Conservation (phyloP, 37 sponge, comb jelly and placozoan genomes). For the Eunapius fragilis region DNA sequence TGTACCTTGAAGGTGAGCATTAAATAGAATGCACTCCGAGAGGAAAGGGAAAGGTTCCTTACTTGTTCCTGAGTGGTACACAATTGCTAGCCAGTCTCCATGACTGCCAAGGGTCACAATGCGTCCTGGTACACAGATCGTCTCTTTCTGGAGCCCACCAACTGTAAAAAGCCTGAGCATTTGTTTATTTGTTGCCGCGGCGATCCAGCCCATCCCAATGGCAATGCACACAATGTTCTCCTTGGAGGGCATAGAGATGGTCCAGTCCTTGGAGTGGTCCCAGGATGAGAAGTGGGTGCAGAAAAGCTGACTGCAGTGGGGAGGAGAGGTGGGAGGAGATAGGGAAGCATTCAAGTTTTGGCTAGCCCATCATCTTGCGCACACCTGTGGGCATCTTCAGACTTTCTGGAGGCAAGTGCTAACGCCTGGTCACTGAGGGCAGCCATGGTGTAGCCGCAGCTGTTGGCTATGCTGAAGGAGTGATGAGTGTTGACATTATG, state of each 20-base stretch:
- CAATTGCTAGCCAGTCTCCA: conserved; percentile 45
- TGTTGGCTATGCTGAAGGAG: conserved; percentile 72
- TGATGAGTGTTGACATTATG: conserved; percentile 66
- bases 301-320: conserved; percentile 58
- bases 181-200: conserved; percentile 69
- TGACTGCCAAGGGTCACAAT: conserved; percentile 57
- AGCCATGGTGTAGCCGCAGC: conserved; percentile 60
- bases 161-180: conserved; percentile 57
- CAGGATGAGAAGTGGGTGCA: conserved; percentile 70
- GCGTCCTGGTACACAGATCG: conserved; percentile 66
- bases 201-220: conserved; percentile 75
- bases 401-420: conserved; percentile 50
- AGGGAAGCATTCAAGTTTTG: background rate
- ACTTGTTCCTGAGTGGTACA: conserved; percentile 60
- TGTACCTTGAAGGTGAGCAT: conserved; percentile 28
- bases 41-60: conserved; percentile 9
- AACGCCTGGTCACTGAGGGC: conserved; percentile 54
- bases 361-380: background rate
- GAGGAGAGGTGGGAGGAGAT: background rate
- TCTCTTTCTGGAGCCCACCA: conserved; percentile 75
- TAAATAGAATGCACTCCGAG: too few species aligned
- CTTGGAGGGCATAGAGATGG: conserved; percentile 51
- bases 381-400: conserved; percentile 53
- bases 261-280: conserved; percentile 76
- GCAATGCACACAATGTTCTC: conserved; percentile 38